phyloP scores from a whole-genome alignment of 2,888 invertebrate species.

The Pristionchus fissidentatus region DNA sequence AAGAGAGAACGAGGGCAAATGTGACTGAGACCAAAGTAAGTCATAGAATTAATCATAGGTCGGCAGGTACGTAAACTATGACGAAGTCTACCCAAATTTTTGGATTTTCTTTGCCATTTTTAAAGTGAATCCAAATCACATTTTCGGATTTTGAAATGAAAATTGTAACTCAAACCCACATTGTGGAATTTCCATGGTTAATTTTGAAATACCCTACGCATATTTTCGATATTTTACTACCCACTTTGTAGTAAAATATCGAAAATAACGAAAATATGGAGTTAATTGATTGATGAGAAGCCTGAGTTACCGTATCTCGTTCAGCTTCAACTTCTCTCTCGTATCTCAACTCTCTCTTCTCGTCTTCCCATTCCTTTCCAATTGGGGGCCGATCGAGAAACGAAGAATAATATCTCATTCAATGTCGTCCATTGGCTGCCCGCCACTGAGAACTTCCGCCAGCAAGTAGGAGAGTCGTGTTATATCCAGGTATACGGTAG shows the following conservation, averaged over 20 bases:
- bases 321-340: conserved; percentile 10
- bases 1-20: conserved; percentile 59
- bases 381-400: not conserved
- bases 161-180: too few relatives aligned
- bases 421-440: conserved; percentile 54
- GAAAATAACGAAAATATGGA: not conserved
- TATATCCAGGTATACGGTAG: conserved; percentile 57
- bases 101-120: too few relatives aligned
- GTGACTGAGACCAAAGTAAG: conserved; percentile 46
- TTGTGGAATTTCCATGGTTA: too few relatives aligned
- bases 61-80: too few relatives aligned
- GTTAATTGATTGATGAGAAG: not conserved
- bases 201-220: too few relatives aligned
- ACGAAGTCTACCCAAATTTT: too few relatives aligned
- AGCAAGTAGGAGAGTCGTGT: conserved; percentile 54
- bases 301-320: not conserved
- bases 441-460: conserved; percentile 53
- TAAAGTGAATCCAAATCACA: too few relatives aligned
- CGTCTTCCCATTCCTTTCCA: conserved; percentile 42
- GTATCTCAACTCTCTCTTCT: conserved; percentile 13
- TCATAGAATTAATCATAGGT: too few relatives aligned
- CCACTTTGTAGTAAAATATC: too few relatives aligned
- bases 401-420: conserved; percentile 18
- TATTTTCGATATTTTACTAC: too few relatives aligned
- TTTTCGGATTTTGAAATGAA: too few relatives aligned